Evolutionary conservation across 2,797 vertebrate species (phyloP).

Genomic region (Acipenser oxyrinchus): DNA sequence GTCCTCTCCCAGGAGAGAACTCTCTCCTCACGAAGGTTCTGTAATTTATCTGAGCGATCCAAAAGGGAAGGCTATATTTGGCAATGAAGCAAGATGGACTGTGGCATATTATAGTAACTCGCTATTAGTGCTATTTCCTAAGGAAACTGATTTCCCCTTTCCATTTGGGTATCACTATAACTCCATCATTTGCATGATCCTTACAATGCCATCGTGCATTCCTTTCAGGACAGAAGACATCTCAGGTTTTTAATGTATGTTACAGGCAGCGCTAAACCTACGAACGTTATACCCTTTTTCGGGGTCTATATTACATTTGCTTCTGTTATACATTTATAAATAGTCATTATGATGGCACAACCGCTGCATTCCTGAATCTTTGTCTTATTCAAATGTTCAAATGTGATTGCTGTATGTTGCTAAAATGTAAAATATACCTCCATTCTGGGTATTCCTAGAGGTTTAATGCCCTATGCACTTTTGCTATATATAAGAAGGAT

Average conservation of each 20-base stretch:
- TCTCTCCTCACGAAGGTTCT: slow-evolving; percentile 4
- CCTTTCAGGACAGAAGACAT: background rate
- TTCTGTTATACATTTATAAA: background rate
- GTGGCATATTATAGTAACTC: background rate
- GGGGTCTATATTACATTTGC: background rate
- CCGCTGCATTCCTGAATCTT: background rate
- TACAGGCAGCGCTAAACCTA: background rate
- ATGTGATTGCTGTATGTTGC: too few species aligned
- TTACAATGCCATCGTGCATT: background rate
- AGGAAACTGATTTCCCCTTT: background rate
- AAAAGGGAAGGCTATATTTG: background rate
- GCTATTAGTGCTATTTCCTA: background rate
- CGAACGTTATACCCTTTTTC: background rate
- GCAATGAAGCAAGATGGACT: background rate
- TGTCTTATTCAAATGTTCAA: too few species aligned
- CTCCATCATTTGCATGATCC: background rate
- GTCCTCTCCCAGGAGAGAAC: slow-evolving; percentile 46
- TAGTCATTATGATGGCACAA: background rate
- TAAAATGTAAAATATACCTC: too few species aligned
- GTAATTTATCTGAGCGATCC: background rate
- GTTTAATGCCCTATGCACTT: too few species aligned
- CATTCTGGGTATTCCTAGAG: too few species aligned
- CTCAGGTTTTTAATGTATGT: background rate
- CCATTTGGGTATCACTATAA: background rate
- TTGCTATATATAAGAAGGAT: too few species aligned